A percentile compares a stretch with the other conserved stretches of the same genome.
These are phyloP conservation scores for Oryzias melastigma DNA, from an alignment of 2,113 vertebrate genomes.

Conservation along the genomic window DNA sequence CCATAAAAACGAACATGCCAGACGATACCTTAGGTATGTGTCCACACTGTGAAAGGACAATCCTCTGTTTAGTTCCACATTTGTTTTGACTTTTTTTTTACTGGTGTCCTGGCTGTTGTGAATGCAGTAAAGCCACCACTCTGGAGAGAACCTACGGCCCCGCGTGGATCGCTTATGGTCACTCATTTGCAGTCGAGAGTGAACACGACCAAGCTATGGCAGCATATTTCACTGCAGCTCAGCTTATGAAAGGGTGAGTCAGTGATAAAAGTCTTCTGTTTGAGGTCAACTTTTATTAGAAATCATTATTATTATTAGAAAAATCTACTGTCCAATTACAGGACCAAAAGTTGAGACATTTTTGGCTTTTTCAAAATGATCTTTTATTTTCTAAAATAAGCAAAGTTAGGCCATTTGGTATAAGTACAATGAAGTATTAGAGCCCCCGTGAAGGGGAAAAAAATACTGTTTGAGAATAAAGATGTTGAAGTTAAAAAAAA, in stretches of 20 bases:
- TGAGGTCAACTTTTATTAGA: neutral
- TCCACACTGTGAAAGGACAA: neutral
- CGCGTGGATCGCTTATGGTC: conserved; percentile 97
- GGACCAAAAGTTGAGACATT: too few relatives aligned
- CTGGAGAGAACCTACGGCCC: conserved; percentile 95
- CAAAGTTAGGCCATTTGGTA: too few relatives aligned
- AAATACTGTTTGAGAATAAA: too few relatives aligned
- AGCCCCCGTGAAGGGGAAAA: too few relatives aligned
- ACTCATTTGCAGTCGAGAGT: conserved; percentile 97
- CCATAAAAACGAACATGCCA: conserved; percentile 95
- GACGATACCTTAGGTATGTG: conserved; percentile 92
- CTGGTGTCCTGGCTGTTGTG: neutral
- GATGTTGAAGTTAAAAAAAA: too few relatives aligned
- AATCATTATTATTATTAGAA: neutral
- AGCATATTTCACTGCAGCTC: conserved; percentile 96
- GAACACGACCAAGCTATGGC: conserved; percentile 99
- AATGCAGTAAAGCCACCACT: conserved; percentile 91
- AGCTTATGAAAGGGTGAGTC: conserved; percentile 97
- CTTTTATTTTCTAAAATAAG: too few relatives aligned
- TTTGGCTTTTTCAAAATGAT: too few relatives aligned
- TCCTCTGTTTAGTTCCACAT: neutral
- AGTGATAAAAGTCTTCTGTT: neutral
- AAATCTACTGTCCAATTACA: too few relatives aligned
- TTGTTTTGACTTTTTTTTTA: neutral
- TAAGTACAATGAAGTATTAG: too few relatives aligned